A percentile compares a stretch with the other conserved stretches of the same genome.
Conservation (phyloP, 2,888 invertebrate species). For the Pteria penguin region DNA sequence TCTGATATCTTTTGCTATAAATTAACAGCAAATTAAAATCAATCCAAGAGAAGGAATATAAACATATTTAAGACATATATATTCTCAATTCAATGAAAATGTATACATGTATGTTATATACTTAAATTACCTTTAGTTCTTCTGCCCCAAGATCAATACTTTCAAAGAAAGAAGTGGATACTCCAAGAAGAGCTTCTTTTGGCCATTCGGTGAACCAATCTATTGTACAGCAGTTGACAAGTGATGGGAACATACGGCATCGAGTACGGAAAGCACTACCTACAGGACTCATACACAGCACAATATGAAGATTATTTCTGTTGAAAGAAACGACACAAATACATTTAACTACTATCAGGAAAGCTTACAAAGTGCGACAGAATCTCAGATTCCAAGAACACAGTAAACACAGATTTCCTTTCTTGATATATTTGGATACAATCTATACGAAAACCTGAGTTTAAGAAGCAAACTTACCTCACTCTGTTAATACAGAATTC, state of each 20-base stretch:
- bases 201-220: slow-evolving; percentile 89
- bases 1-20: slow-evolving; percentile 82
- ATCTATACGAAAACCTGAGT: no score
- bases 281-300: slow-evolving; percentile 94
- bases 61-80: no score
- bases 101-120: no score
- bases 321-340: slow-evolving; percentile 42
- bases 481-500: slow-evolving; percentile 92
- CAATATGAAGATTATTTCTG: slow-evolving; percentile 90
- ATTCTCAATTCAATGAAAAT: no score
- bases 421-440: no score
- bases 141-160: slow-evolving; percentile 82
- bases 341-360: no score
- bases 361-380: no score
- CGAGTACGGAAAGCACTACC: slow-evolving; percentile 90
- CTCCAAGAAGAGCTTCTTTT: slow-evolving; percentile 90
- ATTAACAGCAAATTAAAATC: not conserved
- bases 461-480: no score
- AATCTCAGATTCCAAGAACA: no score
- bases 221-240: slow-evolving; percentile 81
- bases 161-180: slow-evolving; percentile 86
- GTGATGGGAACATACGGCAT: slow-evolving; percentile 81
- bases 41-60: no score
- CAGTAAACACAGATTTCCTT: no score
- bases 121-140: slow-evolving; percentile 80